These are phyloP conservation scores for Orthonevra nobilis DNA, from an alignment of 2,888 invertebrate genomes.

Conservation along the genomic window DNA sequence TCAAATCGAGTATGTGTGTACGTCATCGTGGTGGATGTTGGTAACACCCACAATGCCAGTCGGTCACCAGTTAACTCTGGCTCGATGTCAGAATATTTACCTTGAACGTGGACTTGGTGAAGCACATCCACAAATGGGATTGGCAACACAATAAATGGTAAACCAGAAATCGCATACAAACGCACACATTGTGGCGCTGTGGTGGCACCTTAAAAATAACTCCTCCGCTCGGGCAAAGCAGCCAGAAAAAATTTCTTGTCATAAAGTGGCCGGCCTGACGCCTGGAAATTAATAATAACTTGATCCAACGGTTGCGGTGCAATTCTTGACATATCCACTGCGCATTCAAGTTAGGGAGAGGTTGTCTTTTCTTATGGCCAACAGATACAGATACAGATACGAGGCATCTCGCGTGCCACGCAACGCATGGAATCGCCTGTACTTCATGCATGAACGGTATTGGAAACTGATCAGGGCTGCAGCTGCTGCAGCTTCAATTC, in stretches of 20 bases:
- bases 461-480: slow-evolving; percentile 64
- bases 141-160: no score
- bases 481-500: slow-evolving; percentile 52
- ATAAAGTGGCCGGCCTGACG: slow-evolving; percentile 69
- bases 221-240: slow-evolving; percentile 62
- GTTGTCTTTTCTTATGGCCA: slow-evolving; percentile 15
- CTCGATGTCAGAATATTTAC: slow-evolving; percentile 69
- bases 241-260: slow-evolving; percentile 68
- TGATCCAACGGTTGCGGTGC: slow-evolving; percentile 69
- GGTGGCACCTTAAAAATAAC: slow-evolving; percentile 66
- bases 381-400: slow-evolving; percentile 19
- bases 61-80: slow-evolving; percentile 65
- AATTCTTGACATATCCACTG: slow-evolving; percentile 67
- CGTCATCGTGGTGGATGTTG: background rate
- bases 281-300: slow-evolving; percentile 70
- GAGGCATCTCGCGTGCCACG: slow-evolving; percentile 64
- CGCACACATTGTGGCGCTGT: slow-evolving; percentile 57
- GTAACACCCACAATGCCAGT: slow-evolving; percentile 69
- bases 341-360: slow-evolving; percentile 62
- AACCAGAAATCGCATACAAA: no score
- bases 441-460: slow-evolving; percentile 60
- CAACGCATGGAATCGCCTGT: slow-evolving; percentile 57
- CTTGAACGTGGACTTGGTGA: slow-evolving; percentile 70
- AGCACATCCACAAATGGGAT: slow-evolving; percentile 68
- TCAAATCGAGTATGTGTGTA: slow-evolving; percentile 41